Percentiles rank a stretch among this genome's conserved stretches.
Conservation (phyloP, 2,888 invertebrate genomes). For the Calephelis perditalis region DNA sequence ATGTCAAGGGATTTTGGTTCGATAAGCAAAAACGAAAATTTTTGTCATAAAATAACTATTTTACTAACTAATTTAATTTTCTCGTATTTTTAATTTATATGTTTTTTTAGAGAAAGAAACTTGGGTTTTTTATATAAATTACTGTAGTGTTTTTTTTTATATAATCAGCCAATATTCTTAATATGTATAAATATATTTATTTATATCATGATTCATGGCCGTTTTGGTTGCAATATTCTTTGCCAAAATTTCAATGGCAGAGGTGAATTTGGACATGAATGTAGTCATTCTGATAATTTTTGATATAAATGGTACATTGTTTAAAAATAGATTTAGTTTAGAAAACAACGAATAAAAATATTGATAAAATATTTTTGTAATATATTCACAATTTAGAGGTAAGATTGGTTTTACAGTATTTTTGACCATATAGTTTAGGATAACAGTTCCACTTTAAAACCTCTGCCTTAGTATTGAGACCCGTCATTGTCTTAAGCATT, state of each 20-base stretch:
- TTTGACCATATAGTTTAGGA: constrained; percentile 43
- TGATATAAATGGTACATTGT: constrained; percentile 18
- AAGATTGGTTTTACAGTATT: constrained; percentile 58
- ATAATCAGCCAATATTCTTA: background rate
- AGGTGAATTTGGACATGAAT: constrained; percentile 20
- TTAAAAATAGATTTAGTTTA: constrained; percentile 32
- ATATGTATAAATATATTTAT: background rate
- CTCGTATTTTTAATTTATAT: too few relatives aligned
- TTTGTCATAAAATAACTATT: too few relatives aligned
- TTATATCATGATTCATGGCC: constrained; percentile 43
- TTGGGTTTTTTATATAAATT: background rate
- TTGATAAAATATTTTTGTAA: constrained; percentile 45
- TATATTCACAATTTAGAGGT: constrained; percentile 49
- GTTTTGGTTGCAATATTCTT: constrained; percentile 40
- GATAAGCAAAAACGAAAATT: too few relatives aligned
- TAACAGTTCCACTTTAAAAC: constrained; percentile 43
- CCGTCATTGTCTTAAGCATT: constrained; percentile 34
- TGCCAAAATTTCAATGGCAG: constrained; percentile 27
- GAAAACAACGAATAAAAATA: constrained; percentile 59
- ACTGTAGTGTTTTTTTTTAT: background rate
- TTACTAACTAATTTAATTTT: too few relatives aligned
- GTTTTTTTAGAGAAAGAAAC: too few relatives aligned
- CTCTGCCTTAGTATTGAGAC: constrained; percentile 50
- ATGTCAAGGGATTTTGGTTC: too few relatives aligned
- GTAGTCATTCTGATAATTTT: constrained; percentile 8